Percentiles rank a stretch among this genome's conserved stretches.
phyloP scores from a whole-genome alignment of 1,140 invertebrate genomes.

The Trichonephila clavata region DNA sequence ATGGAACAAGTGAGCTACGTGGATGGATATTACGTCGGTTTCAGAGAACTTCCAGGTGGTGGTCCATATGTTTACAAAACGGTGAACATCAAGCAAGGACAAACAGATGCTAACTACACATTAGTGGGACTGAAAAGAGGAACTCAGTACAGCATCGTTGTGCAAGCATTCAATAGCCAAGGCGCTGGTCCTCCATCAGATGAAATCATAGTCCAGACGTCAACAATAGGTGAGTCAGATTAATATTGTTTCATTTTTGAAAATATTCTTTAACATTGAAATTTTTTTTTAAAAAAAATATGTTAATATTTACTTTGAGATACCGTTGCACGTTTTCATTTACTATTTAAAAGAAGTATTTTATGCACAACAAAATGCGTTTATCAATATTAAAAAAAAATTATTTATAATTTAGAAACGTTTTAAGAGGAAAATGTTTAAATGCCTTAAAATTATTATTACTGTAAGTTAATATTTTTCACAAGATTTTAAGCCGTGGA shows the following conservation, averaged over 20 bases:
- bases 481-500: too few species aligned
- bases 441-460: too few species aligned
- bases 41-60: slow-evolving; percentile 80
- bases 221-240: slow-evolving; percentile 85
- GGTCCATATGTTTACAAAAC: slow-evolving; percentile 77
- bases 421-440: too few species aligned
- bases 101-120: slow-evolving; percentile 75
- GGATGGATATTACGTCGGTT: slow-evolving; percentile 86
- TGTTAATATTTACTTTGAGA: too few species aligned
- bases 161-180: slow-evolving; percentile 81
- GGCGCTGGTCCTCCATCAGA: slow-evolving; percentile 88
- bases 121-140: slow-evolving; percentile 79
- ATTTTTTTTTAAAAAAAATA: too few species aligned
- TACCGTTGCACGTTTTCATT: too few species aligned
- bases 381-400: too few species aligned
- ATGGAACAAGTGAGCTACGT: slow-evolving; percentile 73
- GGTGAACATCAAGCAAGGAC: slow-evolving; percentile 66
- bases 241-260: slow-evolving; percentile 79
- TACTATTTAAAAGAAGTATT: too few species aligned
- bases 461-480: too few species aligned
- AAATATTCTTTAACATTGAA: too few species aligned
- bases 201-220: slow-evolving; percentile 88
- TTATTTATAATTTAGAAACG: too few species aligned
- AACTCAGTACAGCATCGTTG: slow-evolving; percentile 80
- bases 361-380: too few species aligned